Evolutionary conservation across 1,140 invertebrate genomes (phyloP), one percentile per base, ranked within the genome.

Genomic region (Colletes gigas): DNA sequence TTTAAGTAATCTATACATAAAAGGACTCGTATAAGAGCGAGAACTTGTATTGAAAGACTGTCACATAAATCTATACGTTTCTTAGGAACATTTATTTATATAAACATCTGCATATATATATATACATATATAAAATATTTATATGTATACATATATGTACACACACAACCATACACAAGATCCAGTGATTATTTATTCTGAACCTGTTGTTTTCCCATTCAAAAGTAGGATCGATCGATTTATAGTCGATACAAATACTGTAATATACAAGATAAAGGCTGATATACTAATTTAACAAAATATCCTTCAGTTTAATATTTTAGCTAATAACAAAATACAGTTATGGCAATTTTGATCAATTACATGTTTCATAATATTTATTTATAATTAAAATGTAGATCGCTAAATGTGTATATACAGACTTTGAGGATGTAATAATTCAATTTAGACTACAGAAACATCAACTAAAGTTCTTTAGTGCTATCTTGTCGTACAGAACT

Each of bases 11-110:
- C 21, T 19, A 71, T 87, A 87, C 76, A 55, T 80, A 65, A 86
- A 87, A 88, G 89, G 86, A 90, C 82, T 89, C 88, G 92, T 92
- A 89, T 86, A 92, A 85, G 85, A 92, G 91, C 91, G 86, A 87
- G 76, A 81, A 88, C 88, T 91, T 89, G 52, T 85, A 84, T 41
- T 54, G 83, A 80, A 77, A 86, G 63, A 86, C 68, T 83, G 74
- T 80, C 67, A 65, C 52, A 83, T 30, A 21, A 81, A 81, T 54
- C 74, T 65, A 74, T 88, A 77, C 79, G 78, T 81, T 59, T 69
- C 59, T 67, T 69, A 62, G 65, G 63, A 82, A 83, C 59, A 79
- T 81, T 73, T 74, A 85, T 55, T 74, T 82, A 78, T 52, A 44
- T 72, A 47, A 10, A 75, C 68, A 70, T 41, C 67, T 52, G n/a